Conservation (phyloP, 2,797 vertebrate genomes). For the Schizopygopsis malacanthus region DNA sequence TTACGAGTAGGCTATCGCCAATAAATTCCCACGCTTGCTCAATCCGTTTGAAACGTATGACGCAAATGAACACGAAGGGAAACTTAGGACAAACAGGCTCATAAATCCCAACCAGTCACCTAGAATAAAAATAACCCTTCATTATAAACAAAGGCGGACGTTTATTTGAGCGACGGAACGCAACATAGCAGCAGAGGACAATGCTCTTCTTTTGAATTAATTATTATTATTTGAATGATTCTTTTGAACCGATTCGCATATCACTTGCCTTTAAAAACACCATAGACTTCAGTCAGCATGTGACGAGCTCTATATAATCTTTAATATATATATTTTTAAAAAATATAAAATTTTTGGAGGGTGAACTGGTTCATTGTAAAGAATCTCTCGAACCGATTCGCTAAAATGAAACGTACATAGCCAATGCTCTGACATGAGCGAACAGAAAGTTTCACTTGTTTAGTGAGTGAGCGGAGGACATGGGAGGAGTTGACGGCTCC, state of each 20-base stretch:
- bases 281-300: too few relatives aligned
- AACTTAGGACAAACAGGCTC: background rate
- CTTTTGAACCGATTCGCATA: background rate
- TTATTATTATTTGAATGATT: background rate
- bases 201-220: background rate
- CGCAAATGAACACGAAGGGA: background rate
- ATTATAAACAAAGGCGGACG: background rate
- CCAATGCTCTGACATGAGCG: background rate
- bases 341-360: too few relatives aligned
- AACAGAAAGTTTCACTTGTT: background rate
- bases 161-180: background rate
- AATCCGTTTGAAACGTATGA: background rate
- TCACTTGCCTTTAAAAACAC: background rate
- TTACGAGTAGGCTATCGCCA: background rate
- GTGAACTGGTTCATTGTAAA: background rate
- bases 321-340: too few relatives aligned
- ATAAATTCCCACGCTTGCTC: background rate
- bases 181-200: background rate
- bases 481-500: constrained; percentile 48
- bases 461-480: background rate
- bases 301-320: background rate
- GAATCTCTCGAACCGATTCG: background rate
- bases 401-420: background rate
- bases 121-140: background rate
- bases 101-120: background rate